A percentile compares a stretch with the other conserved stretches of the same genome.
These are phyloP conservation scores for Tachystola acroxantha DNA, from an alignment of 2,888 invertebrate genomes.

Conservation along the genomic window DNA sequence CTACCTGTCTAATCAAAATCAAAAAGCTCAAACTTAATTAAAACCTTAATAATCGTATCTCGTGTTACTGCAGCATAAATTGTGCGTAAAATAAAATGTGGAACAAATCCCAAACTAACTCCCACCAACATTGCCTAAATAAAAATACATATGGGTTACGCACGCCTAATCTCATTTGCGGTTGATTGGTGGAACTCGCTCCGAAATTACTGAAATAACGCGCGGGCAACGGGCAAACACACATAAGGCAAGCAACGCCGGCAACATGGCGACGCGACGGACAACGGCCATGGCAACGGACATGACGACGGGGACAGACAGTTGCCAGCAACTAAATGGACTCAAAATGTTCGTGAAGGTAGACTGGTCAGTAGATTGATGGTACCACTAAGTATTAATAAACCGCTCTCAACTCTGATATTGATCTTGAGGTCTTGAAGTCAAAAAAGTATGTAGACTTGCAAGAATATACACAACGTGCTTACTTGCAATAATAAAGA, in stretches of 20 bases:
- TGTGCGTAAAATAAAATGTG: slow-evolving; percentile 6
- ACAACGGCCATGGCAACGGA: background rate
- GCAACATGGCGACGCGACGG: background rate
- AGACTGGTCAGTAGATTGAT: too few relatives aligned
- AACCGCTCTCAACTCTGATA: too few relatives aligned
- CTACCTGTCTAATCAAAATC: too few relatives aligned
- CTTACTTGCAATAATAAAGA: too few relatives aligned
- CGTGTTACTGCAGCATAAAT: too few relatives aligned
- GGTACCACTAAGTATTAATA: too few relatives aligned
- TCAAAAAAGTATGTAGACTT: too few relatives aligned
- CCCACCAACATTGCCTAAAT: slow-evolving; percentile 2
- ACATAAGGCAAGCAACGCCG: background rate
- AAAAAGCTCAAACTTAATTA: too few relatives aligned
- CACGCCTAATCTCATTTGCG: slow-evolving; percentile 28
- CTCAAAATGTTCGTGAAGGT: too few relatives aligned
- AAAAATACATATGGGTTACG: slow-evolving; percentile 14
- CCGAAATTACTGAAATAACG: slow-evolving; percentile 13
- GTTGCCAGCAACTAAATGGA: background rate
- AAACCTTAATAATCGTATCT: too few relatives aligned
- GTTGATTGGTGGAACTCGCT: slow-evolving; percentile 20
- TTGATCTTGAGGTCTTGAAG: too few relatives aligned
- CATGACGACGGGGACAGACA: background rate
- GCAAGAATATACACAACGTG: too few relatives aligned
- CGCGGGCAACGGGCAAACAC: slow-evolving; percentile 8
- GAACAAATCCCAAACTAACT: slow-evolving; percentile 8